Percentiles rank a stretch among this genome's conserved stretches.
Conservation (phyloP, 2,113 vertebrate species). For the Panthera leo region DNA sequence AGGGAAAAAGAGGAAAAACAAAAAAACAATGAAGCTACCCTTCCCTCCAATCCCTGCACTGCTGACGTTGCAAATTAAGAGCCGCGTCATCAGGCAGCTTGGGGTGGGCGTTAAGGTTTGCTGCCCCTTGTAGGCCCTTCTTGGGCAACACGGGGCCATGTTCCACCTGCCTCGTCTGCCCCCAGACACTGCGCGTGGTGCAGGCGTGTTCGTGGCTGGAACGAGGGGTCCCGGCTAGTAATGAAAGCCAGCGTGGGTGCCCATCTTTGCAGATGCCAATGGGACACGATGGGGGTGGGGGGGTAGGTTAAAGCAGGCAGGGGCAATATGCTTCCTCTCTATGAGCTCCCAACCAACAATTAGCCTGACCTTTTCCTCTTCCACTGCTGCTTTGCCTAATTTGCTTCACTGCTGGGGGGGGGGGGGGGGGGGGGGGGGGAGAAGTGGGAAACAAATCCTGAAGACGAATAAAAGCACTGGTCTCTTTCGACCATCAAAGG, state of each 20-base stretch:
- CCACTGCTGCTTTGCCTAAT: conserved; percentile 59
- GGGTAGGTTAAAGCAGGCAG: background rate
- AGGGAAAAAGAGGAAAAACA: background rate
- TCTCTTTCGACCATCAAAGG: conserved; percentile 64
- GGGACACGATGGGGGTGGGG: background rate
- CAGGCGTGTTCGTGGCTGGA: background rate
- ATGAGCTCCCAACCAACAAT: conserved; percentile 42
- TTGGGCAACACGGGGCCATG: background rate
- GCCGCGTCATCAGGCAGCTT: background rate
- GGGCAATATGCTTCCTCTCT: background rate
- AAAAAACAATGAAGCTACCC: background rate
- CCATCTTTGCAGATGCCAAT: conserved; percentile 31
- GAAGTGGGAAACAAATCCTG: background rate
- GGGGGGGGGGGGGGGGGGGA: background rate
- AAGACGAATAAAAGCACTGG: conserved; percentile 63
- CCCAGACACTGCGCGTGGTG: too few species aligned
- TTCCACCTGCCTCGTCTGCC: background rate
- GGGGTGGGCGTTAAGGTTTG: accelerated
- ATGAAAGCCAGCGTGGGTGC: background rate
- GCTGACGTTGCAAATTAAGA: background rate
- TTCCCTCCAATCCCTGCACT: accelerated
- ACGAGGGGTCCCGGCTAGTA: background rate
- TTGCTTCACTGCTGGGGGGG: conserved; percentile 35
- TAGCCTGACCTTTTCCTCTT: conserved; percentile 58
- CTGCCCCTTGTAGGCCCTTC: background rate